phyloP scores from a whole-genome alignment of 1,140 invertebrate species.

The Zaprionus taronus region DNA sequence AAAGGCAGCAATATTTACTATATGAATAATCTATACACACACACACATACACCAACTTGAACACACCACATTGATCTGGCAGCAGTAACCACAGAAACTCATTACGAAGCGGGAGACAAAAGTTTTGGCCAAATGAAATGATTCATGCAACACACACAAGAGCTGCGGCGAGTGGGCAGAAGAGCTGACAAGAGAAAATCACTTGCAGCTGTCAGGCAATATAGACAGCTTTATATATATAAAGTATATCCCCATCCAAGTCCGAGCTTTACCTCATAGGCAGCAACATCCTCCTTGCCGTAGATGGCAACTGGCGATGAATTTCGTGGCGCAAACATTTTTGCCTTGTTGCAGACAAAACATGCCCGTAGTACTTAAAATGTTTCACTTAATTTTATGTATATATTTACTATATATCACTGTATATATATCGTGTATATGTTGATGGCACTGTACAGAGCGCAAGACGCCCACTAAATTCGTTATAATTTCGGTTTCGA shows the following conservation, averaged over 20 bases:
- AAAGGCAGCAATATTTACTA: conserved; percentile 46
- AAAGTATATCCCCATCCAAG: background rate
- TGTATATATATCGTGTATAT: conserved; percentile 49
- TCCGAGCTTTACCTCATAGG: conserved; percentile 79
- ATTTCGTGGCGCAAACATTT: conserved; percentile 84
- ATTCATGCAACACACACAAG: conserved; percentile 16
- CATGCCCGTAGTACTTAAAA: conserved; percentile 53
- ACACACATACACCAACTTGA: background rate
- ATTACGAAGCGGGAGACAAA: conserved; percentile 76
- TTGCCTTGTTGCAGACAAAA: conserved; percentile 39
- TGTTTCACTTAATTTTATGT: conserved; percentile 33
- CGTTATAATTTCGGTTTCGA: conserved; percentile 52
- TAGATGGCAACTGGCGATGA: conserved; percentile 81
- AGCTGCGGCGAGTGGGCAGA: conserved; percentile 25
- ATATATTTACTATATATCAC: conserved; percentile 40
- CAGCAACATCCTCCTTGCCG: conserved; percentile 83
- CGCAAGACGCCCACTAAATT: conserved; percentile 69
- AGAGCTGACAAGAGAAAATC: conserved; percentile 11
- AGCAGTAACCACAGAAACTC: conserved; percentile 70
- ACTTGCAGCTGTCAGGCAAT: background rate
- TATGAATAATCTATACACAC: conserved; percentile 36
- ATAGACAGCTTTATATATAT: conserved; percentile 8
- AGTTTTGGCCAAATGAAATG: conserved; percentile 67
- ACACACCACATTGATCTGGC: conserved; percentile 24
- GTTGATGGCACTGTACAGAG: conserved; percentile 57